Percentiles rank a stretch among this genome's conserved stretches.
These are phyloP conservation scores for Sturnira hondurensis DNA, from an alignment of 2,113 vertebrate species.

Conservation along the genomic window DNA sequence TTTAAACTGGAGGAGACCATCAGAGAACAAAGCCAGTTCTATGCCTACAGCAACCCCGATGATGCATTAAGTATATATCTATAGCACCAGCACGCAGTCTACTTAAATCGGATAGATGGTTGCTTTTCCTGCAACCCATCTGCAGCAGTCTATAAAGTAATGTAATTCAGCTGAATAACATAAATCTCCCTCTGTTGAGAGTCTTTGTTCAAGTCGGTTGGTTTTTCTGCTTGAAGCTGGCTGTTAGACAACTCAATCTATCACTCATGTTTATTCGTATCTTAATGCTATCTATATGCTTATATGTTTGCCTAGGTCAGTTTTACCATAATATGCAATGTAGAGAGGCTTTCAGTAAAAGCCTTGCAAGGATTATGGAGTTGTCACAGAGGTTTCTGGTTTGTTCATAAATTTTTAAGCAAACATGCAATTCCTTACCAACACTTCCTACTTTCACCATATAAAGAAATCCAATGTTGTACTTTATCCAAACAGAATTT, in stretches of 20 bases:
- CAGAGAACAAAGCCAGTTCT: constrained; percentile 61
- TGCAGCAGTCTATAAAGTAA: constrained; percentile 67
- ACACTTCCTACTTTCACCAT: background rate
- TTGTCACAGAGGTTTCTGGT: background rate
- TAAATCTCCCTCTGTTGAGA: constrained; percentile 70
- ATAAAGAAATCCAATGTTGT: background rate
- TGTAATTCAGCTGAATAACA: constrained; percentile 65
- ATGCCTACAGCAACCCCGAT: constrained; percentile 25
- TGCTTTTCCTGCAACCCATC: constrained; percentile 62
- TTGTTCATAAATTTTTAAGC: background rate
- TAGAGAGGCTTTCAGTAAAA: constrained; percentile 12
- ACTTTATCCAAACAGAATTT: background rate
- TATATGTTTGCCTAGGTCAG: constrained; percentile 7
- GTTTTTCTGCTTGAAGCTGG: constrained; percentile 57
- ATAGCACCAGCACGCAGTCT: constrained; percentile 50
- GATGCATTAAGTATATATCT: constrained; percentile 69
- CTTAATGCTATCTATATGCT: constrained; percentile 21
- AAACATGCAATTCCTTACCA: background rate
- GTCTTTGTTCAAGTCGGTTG: constrained; percentile 67
- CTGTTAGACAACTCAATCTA: constrained; percentile 59
- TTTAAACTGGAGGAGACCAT: constrained; percentile 47
- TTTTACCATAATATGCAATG: background rate
- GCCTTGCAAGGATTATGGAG: background rate
- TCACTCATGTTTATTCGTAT: constrained; percentile 69
- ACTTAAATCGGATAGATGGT: constrained; percentile 68